These are phyloP conservation scores for Pardalotus punctatus DNA, from an alignment of 2,113 vertebrate genomes.

Conservation along the genomic window DNA sequence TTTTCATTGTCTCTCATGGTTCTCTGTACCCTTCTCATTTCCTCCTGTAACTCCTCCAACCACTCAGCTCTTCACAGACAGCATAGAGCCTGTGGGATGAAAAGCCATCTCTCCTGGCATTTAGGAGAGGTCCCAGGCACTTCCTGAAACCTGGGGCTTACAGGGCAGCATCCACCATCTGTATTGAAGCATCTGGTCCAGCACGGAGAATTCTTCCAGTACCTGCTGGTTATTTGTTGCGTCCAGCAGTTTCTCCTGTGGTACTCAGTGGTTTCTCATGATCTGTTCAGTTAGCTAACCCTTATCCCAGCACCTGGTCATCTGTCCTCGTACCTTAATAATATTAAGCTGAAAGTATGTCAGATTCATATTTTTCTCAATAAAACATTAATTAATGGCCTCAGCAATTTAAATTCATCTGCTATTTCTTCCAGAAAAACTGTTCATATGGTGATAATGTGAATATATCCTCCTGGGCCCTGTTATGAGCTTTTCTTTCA, in stretches of 20 bases:
- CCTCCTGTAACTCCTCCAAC: not conserved
- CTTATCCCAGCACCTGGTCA: not conserved
- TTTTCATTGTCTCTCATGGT: not conserved
- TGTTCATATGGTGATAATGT: not conserved
- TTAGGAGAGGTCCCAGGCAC: not conserved
- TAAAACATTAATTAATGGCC: constrained; percentile 10
- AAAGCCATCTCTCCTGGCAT: not conserved
- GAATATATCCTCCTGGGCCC: not conserved
- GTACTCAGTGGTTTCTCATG: not conserved
- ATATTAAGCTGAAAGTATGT: not conserved
- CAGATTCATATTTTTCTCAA: not conserved
- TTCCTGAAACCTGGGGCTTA: not conserved
- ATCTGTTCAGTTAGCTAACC: not conserved
- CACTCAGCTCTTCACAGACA: not conserved
- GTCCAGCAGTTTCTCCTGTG: not conserved
- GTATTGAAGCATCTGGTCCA: not conserved
- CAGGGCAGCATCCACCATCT: not conserved
- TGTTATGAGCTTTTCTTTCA: not conserved
- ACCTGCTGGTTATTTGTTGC: not conserved
- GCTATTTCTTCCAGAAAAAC: not conserved
- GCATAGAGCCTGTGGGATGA: fast-evolving
- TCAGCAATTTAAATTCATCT: not conserved
- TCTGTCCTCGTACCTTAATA: not conserved
- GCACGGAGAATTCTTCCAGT: not conserved
- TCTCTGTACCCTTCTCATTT: not conserved